phyloP scores from a whole-genome alignment of 1,140 invertebrate genomes.

The Rhagoletis pomonella region DNA sequence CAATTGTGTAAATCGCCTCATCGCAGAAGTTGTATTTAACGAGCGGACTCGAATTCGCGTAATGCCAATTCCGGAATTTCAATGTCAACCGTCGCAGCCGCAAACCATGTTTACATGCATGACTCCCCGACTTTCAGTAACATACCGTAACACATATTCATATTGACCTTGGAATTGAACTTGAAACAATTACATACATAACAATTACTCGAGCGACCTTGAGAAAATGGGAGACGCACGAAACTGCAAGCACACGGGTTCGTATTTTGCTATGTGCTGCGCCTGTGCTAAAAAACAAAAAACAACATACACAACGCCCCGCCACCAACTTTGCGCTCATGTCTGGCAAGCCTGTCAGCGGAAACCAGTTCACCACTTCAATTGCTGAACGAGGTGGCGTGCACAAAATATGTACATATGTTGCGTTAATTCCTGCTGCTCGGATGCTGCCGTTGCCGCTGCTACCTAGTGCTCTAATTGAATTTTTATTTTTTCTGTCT shows the following conservation, averaged over 20 bases:
- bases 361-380: conserved; percentile 44
- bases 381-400: not conserved
- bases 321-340: not conserved
- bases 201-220: conserved; percentile 36
- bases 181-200: conserved; percentile 47
- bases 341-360: conserved; percentile 2
- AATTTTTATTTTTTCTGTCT: conserved; percentile 48
- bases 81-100: conserved; percentile 8
- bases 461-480: conserved; percentile 39
- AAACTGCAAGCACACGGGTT: conserved; percentile 19
- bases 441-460: not conserved
- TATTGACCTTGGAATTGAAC: conserved; percentile 52
- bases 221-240: conserved; percentile 48
- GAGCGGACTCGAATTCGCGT: not conserved
- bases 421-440: conserved; percentile 25
- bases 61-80: conserved; percentile 47
- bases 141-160: conserved; percentile 24
- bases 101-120: not conserved
- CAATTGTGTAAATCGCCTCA: conserved; percentile 16
- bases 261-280: no score
- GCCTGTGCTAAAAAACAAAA: not conserved
- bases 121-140: not conserved
- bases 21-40: not conserved
- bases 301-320: not conserved
- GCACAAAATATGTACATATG: not conserved